Evolutionary conservation across 2,888 invertebrate genomes (phyloP), one percentile per base, ranked within the genome.

Genomic region (Latrodectus elegans): DNA sequence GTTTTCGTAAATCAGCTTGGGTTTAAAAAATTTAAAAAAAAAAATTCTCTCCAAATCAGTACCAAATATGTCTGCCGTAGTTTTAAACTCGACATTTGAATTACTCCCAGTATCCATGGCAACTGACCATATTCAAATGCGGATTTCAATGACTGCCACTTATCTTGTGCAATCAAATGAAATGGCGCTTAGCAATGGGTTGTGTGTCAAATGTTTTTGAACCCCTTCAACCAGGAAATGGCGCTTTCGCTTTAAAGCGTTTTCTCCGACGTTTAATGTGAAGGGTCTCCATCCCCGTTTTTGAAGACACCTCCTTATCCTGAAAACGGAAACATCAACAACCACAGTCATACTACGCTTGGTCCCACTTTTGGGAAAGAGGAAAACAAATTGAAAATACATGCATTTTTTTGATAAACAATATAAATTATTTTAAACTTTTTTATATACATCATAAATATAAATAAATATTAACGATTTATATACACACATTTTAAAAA

Each of bases 81-180:
- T 15, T 12, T 15, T 15, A 6, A 67, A 64, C 22, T 73, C 38
- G 70, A 38, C 76, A 80, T 86, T 76, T 52, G 14, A 49, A 12
- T 11, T 10, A 12, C 11, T n/a, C 80, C 14, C 49, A 10, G 73
- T 87, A 67, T 15, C 82, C 86, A 87, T 82, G 60, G 73, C 72
- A 82, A 87, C 86, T 71, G 77, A 82, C 81, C 67, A 81, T 87
- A 87, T 87, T 87, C 86, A 87, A 87, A 87, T 87, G 86, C 70
- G 81, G 86, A 77, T 82, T 87, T 87, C 86, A 87, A 87, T 87
- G 86, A 87, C 77, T 87, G 86, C 81, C 86, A 87, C 81, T 87
- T 87, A 87, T 87, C 81, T 87, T 76, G 77, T 77, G 86, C 86
- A 87, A 87, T 87, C 86, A 87, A 82, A 87, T 87, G 86, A 87